Conservation (phyloP, 2,888 invertebrate genomes). For the Keiferia lycopersicella region DNA sequence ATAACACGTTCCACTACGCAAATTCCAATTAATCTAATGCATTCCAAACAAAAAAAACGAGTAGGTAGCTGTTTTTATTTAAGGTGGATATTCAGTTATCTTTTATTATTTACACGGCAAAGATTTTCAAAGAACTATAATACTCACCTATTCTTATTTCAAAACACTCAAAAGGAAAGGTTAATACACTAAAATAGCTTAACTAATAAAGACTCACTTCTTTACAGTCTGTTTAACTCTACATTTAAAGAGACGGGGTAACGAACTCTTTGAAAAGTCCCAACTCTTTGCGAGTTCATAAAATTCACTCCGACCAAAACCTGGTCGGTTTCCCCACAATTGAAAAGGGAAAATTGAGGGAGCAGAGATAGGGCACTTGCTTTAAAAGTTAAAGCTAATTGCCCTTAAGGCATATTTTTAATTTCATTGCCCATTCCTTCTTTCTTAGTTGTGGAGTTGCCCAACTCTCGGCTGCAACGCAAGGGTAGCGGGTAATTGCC, state of each 20-base stretch:
- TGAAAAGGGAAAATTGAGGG: slow-evolving; percentile 78
- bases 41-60: too few species aligned
- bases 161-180: background rate
- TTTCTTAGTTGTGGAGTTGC: slow-evolving; percentile 76
- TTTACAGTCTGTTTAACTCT: slow-evolving; percentile 50
- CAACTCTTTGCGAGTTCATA: slow-evolving; percentile 72
- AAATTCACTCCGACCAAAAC: slow-evolving; percentile 72
- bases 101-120: background rate
- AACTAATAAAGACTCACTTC: slow-evolving; percentile 18
- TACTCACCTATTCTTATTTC: too few species aligned
- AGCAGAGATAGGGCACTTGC: slow-evolving; percentile 78
- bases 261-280: slow-evolving; percentile 67
- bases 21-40: too few species aligned
- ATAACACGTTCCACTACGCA: too few species aligned
- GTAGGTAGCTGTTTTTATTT: too few species aligned
- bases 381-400: slow-evolving; percentile 82
- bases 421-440: slow-evolving; percentile 80
- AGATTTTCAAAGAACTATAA: background rate
- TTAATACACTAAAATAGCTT: slow-evolving; percentile 4
- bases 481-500: slow-evolving; percentile 75
- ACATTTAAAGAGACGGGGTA: slow-evolving; percentile 52
- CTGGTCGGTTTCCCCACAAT: slow-evolving; percentile 74
- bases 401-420: slow-evolving; percentile 83
- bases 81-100: background rate
- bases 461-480: slow-evolving; percentile 59